These are phyloP conservation scores for Circaetus gallicus DNA, from an alignment of 2,113 vertebrate species.

Conservation along the genomic window DNA sequence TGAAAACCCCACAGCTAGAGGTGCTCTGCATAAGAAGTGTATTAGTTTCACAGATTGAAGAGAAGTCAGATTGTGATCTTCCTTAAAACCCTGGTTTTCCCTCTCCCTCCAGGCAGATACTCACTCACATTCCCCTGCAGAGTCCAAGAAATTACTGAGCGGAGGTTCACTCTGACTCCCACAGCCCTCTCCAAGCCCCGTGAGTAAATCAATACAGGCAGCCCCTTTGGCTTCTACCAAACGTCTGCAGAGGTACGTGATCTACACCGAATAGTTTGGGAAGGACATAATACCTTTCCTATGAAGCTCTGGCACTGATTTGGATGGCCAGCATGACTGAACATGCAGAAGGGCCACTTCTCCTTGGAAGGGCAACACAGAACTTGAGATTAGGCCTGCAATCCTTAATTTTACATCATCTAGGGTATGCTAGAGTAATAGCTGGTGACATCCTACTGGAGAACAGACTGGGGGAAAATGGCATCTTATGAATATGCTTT, in stretches of 20 bases:
- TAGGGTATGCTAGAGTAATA: background rate
- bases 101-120: slow-evolving; percentile 15
- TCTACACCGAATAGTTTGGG: background rate
- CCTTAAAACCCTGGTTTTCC: background rate
- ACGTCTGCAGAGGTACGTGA: background rate
- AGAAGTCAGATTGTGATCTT: slow-evolving; percentile 39
- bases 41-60: background rate
- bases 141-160: slow-evolving; percentile 45
- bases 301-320: background rate
- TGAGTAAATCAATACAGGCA: slow-evolving; percentile 13
- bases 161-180: background rate
- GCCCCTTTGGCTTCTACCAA: background rate
- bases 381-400: background rate
- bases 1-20: background rate
- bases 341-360: background rate
- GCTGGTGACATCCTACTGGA: background rate
- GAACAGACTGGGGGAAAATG: background rate
- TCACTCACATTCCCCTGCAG: background rate
- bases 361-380: background rate
- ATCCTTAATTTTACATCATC: background rate
- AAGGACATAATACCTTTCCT: background rate
- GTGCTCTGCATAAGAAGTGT: background rate
- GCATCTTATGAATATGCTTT: background rate
- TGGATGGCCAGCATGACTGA: background rate
- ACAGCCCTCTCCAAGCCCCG: background rate